Evolutionary conservation across 2,113 vertebrate species (phyloP), one percentile per base, ranked within the genome.

Genomic region (Sphyrna mokarran): DNA sequence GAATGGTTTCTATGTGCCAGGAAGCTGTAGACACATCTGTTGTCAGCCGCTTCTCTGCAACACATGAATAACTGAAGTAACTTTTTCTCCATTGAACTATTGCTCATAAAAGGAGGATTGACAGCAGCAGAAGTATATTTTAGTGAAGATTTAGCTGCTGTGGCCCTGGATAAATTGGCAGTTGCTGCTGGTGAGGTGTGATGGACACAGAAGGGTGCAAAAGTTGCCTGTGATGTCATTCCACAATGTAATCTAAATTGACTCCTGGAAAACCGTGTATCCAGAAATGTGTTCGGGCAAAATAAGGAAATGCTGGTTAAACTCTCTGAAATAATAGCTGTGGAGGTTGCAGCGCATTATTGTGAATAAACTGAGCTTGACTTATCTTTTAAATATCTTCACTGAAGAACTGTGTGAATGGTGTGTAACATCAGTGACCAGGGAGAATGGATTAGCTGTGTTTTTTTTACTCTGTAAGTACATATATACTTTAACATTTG

Each of bases 151-250:
- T 93, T 20, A 66, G 58, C 89, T 20, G 33, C 58, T 66, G 61
- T 66, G 89, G 61, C n/a, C 61, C 8, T 22, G 37, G 61, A 91
- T 91, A 37, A 93, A 66, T 33, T 66, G 89, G 33, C 58, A 66
- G 33, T 18, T 66, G 89, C 14, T 91, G 89, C 1, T n/a, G 61
- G 33, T 37, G 58, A n/a, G 3, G 33, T 93, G 61, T n/a, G 63
- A 66, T 93, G 61, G 66, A 20, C 61, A 66, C 89, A 93, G 29
- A 18, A 37, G 61, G 33, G 89, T 66, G 58, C 63, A 61, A 93
- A 66, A 93, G 89, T 93, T 93, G 58, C 61, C 33, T 37, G 89
- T 93, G 89, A 66, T 93, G 54, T 93, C 33, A 93, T 90, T 90
- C 87, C 87, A 90, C 5, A 58, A n/a, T 33, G 63, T 94, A 68